Evolutionary conservation across 2,113 vertebrate genomes (phyloP), one percentile per base, ranked within the genome.

Genomic region (Anhinga anhinga): DNA sequence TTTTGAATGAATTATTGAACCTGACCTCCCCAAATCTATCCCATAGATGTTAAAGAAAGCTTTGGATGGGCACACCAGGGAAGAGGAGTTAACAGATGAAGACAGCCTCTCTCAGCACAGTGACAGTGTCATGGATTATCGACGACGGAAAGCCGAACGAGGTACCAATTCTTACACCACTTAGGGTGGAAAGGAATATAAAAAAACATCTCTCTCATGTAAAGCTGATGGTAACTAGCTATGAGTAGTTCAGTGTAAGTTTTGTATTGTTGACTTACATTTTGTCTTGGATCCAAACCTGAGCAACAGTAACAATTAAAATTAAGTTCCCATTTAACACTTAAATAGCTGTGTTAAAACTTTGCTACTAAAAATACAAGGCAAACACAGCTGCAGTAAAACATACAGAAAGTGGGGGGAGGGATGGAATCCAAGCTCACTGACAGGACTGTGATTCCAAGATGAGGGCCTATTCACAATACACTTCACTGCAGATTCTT

Each of bases 1-100:
- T 80, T 93, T 58, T 94, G 15, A 59, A 49, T 88, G 26, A 89
- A 32, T 82, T 47, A 65, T 38, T 95, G 62, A 90, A 88, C 36
- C 30, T 93, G 36, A 93, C 50, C 5, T 19, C 20, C 34, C 17
- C 10, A 30, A 18, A 74, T 95, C 58, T 91, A 0, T 88, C 63
- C 42, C 10, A 85, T 42, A 99, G 99, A 99, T 99, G 99, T 97
- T 99, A 80, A 99, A 99, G 97, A 98, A 96, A 88, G 99, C 99
- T 73, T 88, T 99, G 90, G 97, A 97, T 80, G 98, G 98, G 55
- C 93, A 94, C 65, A 19, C 65, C 30, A 27, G 96, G 94, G 40
- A 96, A 56, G 97, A 97, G 45, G 98, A 98, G 45, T 52, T 95
- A 52, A 71, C 80, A 77, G 98, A 98, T 13, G 98, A 98, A 36